These are phyloP conservation scores for Polypedilum pembai DNA, from an alignment of 1,140 invertebrate genomes.

Conservation along the genomic window DNA sequence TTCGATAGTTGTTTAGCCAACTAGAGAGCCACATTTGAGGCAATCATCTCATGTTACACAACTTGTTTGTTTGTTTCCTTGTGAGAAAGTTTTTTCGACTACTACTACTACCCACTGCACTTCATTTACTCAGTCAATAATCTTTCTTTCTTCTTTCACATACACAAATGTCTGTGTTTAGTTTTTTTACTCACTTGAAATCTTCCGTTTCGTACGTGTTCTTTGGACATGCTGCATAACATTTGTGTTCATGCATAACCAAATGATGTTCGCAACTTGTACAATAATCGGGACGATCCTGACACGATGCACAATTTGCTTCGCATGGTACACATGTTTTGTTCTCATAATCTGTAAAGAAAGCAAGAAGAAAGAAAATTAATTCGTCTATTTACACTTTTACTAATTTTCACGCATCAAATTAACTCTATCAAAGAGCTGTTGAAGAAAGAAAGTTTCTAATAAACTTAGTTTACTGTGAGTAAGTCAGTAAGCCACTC, in stretches of 20 bases:
- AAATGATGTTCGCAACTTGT: constrained; percentile 76
- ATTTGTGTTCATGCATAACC: constrained; percentile 69
- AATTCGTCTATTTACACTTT: constrained; percentile 5
- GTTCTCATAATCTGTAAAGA: constrained; percentile 55
- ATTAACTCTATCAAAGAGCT: not conserved
- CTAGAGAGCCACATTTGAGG: no score
- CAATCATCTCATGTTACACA: no score
- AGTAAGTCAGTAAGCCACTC: not conserved
- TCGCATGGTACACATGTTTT: constrained; percentile 70
- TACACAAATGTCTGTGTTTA: not conserved
- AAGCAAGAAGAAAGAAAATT: constrained; percentile 21
- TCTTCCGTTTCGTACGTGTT: constrained; percentile 76
- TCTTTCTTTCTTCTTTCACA: no score
- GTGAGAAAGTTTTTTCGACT: no score
- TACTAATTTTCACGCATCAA: not conserved
- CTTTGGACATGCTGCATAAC: constrained; percentile 69
- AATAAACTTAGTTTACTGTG: not conserved
- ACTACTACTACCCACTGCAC: no score
- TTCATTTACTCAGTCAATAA: no score
- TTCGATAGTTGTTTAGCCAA: no score
- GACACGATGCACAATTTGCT: constrained; percentile 71
- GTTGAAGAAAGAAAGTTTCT: not conserved
- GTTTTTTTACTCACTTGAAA: constrained; percentile 55
- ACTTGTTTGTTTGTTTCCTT: no score
- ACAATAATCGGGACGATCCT: constrained; percentile 69